Conservation (phyloP, 2,797 vertebrate genomes). For the Morus bassanus region DNA sequence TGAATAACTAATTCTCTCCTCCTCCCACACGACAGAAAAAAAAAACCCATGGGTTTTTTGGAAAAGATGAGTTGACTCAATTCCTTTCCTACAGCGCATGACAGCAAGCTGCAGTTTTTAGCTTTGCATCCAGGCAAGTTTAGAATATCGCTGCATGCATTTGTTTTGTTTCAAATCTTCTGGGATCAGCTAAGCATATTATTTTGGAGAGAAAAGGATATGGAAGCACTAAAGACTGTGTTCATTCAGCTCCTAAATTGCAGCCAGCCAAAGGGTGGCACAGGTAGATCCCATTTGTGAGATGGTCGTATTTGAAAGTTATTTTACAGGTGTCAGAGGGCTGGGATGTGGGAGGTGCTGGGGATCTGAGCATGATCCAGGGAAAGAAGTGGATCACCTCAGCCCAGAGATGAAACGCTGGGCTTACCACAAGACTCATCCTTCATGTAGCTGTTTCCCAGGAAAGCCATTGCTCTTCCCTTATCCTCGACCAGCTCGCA, state of each 20-base stretch:
- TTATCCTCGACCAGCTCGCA: neutral
- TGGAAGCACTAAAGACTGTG: neutral
- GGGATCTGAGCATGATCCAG: neutral
- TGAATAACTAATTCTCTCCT: constrained; percentile 55
- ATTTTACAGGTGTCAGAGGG: neutral
- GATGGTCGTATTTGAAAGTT: neutral
- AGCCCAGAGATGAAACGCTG: neutral
- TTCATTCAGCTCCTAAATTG: neutral
- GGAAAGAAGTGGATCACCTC: neutral
- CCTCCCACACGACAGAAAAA: constrained; percentile 24
- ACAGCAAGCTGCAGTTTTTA: constrained; percentile 56
- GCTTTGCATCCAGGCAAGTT: constrained; percentile 57
- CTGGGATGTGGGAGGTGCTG: neutral
- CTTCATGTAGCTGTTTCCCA: neutral
- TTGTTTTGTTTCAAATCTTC: constrained; percentile 27
- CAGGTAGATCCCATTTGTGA: neutral
- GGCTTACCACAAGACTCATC: neutral
- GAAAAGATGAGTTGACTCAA: constrained; percentile 51
- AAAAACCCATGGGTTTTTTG: neutral
- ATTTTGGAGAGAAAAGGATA: neutral
- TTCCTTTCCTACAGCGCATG: constrained; percentile 35
- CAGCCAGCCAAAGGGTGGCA: neutral
- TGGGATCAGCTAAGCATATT: constrained; percentile 43
- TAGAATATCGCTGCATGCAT: neutral
- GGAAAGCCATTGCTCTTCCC: neutral